These are phyloP conservation scores for Vesta saturnalis DNA, from an alignment of 2,888 invertebrate genomes.

Conservation along the genomic window DNA sequence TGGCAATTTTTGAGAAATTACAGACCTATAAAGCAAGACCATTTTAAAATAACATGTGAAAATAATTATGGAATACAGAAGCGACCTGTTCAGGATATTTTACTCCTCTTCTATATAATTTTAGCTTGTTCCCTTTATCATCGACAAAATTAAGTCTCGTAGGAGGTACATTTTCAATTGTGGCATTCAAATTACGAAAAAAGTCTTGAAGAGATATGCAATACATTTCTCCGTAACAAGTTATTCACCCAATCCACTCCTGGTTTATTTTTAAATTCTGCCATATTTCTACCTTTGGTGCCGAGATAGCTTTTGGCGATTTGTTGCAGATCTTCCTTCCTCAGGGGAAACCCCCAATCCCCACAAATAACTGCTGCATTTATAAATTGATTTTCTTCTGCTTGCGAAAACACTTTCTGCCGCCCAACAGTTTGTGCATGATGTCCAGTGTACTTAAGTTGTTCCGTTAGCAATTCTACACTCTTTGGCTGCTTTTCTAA, in stretches of 20 bases:
- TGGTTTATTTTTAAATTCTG: not conserved
- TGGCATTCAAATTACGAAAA: not conserved
- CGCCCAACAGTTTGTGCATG: too few relatives aligned
- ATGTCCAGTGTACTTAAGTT: not conserved
- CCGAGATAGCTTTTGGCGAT: not conserved
- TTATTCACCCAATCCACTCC: too few relatives aligned
- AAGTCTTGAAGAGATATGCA: not conserved
- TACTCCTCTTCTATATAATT: not conserved
- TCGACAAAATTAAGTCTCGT: not conserved
- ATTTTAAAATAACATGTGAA: not conserved
- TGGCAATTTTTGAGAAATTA: not conserved
- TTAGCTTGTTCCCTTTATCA: not conserved
- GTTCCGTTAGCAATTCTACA: not conserved
- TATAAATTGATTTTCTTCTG: not conserved
- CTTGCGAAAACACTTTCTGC: too few relatives aligned
- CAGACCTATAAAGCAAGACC: not conserved
- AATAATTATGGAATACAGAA: not conserved
- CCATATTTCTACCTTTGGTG: not conserved
- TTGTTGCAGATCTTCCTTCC: too few relatives aligned
- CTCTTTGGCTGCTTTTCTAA: not conserved
- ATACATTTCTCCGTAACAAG: not conserved
- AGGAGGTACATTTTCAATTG: not conserved
- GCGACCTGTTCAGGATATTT: not conserved
- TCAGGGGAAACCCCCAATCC: too few relatives aligned
- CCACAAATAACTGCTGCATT: not conserved